Evolutionary conservation across 2,113 vertebrate species (phyloP).

Genomic region (Vidua macroura): DNA sequence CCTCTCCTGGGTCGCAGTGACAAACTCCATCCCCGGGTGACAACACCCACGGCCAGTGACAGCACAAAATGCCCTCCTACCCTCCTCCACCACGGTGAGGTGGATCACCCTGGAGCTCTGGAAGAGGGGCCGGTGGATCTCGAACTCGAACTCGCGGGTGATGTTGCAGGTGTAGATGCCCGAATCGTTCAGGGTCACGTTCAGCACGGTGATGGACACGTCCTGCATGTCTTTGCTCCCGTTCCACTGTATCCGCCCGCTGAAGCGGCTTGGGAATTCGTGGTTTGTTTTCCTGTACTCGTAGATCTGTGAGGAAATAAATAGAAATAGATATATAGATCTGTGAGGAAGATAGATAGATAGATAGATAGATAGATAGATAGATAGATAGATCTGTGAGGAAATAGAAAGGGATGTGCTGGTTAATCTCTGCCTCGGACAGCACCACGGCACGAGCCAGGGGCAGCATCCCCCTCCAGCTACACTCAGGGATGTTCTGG

Average conservation of each 20-base stretch:
- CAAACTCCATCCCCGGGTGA: neutral
- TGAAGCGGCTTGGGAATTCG: conserved; percentile 75
- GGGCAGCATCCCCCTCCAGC: neutral
- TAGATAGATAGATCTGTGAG: conserved; percentile 77
- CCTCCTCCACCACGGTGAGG: conserved; percentile 83
- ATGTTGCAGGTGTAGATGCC: conserved; percentile 87
- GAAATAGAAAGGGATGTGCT: neutral
- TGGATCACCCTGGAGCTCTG: conserved; percentile 71
- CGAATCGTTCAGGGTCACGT: conserved; percentile 82
- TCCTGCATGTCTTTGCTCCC: conserved; percentile 95
- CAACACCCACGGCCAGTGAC: neutral
- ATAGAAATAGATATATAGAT: neutral
- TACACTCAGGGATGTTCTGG: too few relatives aligned
- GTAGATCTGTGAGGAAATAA: conserved; percentile 79
- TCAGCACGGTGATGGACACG: conserved; percentile 85
- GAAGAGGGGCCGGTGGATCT: conserved; percentile 78
- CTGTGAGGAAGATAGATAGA: neutral
- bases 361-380: too few relatives aligned
- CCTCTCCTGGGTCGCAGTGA: neutral
- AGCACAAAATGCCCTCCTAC: conserved; percentile 55
- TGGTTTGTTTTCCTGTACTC: conserved; percentile 66
- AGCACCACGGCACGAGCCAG: fast-evolving
- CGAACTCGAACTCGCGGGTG: conserved; percentile 83
- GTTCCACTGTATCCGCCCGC: conserved; percentile 83
- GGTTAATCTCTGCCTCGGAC: neutral